A percentile compares a stretch with the other conserved stretches of the same genome.
These are phyloP conservation scores for Rhinolophus sinicus DNA, from an alignment of 2,113 vertebrate genomes.

Conservation along the genomic window DNA sequence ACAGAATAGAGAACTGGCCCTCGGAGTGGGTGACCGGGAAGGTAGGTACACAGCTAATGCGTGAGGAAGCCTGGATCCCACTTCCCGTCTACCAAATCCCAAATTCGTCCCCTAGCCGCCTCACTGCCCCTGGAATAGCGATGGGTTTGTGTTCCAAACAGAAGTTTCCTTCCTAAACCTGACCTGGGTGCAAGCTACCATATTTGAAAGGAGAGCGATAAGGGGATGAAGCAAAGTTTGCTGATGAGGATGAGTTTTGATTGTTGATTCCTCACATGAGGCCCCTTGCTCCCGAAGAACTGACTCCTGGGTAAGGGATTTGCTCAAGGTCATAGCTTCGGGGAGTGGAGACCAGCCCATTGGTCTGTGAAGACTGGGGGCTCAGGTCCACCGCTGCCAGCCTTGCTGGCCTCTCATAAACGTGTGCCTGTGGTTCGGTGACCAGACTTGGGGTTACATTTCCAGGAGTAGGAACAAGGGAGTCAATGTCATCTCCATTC, in stretches of 20 bases:
- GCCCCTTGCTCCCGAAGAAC: background rate
- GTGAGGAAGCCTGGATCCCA: background rate
- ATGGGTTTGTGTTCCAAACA: background rate
- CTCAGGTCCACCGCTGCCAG: background rate
- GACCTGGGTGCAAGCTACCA: background rate
- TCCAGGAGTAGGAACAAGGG: background rate
- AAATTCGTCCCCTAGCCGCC: background rate
- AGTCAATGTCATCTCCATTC: background rate
- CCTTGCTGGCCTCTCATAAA: background rate
- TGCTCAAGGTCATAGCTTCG: background rate
- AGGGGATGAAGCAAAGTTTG: background rate
- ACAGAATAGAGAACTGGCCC: background rate
- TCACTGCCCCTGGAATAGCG: background rate
- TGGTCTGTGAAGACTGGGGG: background rate
- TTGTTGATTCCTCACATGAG: background rate
- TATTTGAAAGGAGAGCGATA: background rate
- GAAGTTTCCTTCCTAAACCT: background rate
- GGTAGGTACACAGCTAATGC: background rate
- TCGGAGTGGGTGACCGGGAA: background rate
- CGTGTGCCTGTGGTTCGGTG: background rate
- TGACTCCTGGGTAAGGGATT: background rate
- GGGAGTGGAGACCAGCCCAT: background rate
- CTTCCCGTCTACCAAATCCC: background rate
- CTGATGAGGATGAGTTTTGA: background rate
- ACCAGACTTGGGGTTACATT: background rate